A percentile compares a stretch with the other conserved stretches of the same genome.
Evolutionary conservation across 2,888 invertebrate species (phyloP).

Genomic region (Stenodema calcarata): DNA sequence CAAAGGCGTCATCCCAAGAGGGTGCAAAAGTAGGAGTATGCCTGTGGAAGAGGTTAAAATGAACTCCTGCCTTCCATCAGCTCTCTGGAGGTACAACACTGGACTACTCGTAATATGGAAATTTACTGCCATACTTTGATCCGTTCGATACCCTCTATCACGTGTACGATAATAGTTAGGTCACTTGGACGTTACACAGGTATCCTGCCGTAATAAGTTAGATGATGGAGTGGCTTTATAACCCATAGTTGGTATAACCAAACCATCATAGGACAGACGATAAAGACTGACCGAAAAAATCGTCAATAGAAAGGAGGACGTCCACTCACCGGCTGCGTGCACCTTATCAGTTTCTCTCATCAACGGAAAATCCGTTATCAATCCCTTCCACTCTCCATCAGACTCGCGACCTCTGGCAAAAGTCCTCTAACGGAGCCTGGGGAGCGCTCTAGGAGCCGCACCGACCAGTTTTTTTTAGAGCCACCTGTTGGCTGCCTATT

Average conservation of each 20-base stretch:
- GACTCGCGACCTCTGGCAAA: background rate
- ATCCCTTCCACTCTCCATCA: background rate
- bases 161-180: too few relatives aligned
- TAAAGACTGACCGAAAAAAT: background rate
- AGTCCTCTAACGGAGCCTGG: background rate
- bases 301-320: background rate
- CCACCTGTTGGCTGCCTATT: conserved; percentile 25
- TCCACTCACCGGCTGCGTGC: background rate
- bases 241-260: background rate
- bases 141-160: too few relatives aligned
- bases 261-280: background rate
- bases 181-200: too few relatives aligned
- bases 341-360: background rate
- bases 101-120: too few relatives aligned
- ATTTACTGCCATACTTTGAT: too few relatives aligned
- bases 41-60: too few relatives aligned
- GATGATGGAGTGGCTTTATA: too few relatives aligned
- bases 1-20: too few relatives aligned
- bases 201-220: too few relatives aligned
- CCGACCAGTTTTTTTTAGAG: conserved; percentile 25
- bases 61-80: too few relatives aligned
- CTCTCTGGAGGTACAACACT: too few relatives aligned
- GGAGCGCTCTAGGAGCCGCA: background rate
- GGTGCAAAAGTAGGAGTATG: too few relatives aligned
- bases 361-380: background rate